Base-by-base conservation (phyloP, 2,113 vertebrate genomes). In the Andinoacara biseriatus region DNA sequence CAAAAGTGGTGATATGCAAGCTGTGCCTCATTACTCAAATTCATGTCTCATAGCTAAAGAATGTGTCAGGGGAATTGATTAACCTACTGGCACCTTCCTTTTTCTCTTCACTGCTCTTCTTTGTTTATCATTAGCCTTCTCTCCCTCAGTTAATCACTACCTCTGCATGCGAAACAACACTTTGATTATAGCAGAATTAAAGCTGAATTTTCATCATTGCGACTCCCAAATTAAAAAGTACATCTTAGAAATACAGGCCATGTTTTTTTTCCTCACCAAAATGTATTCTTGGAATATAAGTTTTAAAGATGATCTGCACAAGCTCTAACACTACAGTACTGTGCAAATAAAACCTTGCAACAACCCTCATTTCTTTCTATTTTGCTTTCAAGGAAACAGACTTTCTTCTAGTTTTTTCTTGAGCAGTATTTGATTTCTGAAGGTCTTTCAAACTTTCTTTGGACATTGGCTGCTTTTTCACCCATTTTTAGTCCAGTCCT, bases 21-120 rank as follows among this genome's bases (percentile, higher is more conserved):
- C 43, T 24, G 7, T 63, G 29, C 52, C 58, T 85, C 57, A 72
- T 79, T 74, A 49, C 80, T 84, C 29, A 65, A 54, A 60, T 57
- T 89, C 54, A 58, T 58, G 77, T 78, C 62, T 89, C 43, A 40
- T 43, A 82, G 77, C 31, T 72, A 67, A 86, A 31, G 7, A 40
- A 63, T 54, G 29, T 72, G 72, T 76, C 40, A 2, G 4, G 38
- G 52, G 83, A 76, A 58, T 11, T 84, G 63, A 88, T 86, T 81
- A 81, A 83, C 54, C 46, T 74, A 61, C 58, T 69, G 33, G 56
- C 15, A 52, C 78, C 59, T 24, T 69, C 22, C 57, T 85, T 78
- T 78, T 26, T 63, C 80, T 76, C 31, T 49, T 65, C 33, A 56
- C 49, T 49, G 52, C 26, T 72, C 20, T 40, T 60, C 58, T 59